Base-by-base conservation (phyloP, 92 coral and sea anemone species). In the Micromussa lordhowensis region DNA sequence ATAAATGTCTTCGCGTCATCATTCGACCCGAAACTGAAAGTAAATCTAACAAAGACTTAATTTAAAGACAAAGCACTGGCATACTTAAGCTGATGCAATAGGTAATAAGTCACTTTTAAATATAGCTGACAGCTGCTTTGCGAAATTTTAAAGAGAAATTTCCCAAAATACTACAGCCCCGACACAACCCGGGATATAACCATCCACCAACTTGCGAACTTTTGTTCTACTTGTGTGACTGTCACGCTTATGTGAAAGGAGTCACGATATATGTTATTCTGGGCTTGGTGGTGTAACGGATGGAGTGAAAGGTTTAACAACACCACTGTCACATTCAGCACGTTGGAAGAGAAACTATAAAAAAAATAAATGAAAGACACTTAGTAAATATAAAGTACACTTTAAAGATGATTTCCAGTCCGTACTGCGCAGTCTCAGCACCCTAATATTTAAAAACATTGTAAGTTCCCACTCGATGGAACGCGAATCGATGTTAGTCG, bases 11-110 rank as follows among this genome's bases (percentile, higher is more conserved):
- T 6, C 12, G 49, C 63, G 61, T 48, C 80, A 44, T 44, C 21
- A 3, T 44, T 8, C 8, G 26, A 12, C 3, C 30, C 82, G 82
- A 79, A 79, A 79, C 82, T 55, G 66, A 78, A 78, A 78, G 44
- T 32, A 30, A 54, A 29, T 78, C 34, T 13, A 44, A 44, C 34
- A 49, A 49, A 61, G 29, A 24, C 29, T 29, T 22, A 5, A 61
- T 61, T 19, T 24, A 24, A n/a, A 24, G 29, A 22, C 68, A 44
- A 44, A 5, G 51, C 22, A 26, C 12, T 10, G 34, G 18, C 0
- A 66, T 5, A 18, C 24, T 63, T 24, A 7, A 66, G 13, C 12
- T 8, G 26, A 63, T n/a, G 9, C 30, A 63, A 24, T 8, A n/a
- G 15, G 0, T 24, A n/a, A 63, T 24, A n/a, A 63, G 12, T 63